Evolutionary conservation across 2,888 invertebrate genomes (phyloP), one percentile per base, ranked within the genome.

Genomic region (Mythimna vitellina): DNA sequence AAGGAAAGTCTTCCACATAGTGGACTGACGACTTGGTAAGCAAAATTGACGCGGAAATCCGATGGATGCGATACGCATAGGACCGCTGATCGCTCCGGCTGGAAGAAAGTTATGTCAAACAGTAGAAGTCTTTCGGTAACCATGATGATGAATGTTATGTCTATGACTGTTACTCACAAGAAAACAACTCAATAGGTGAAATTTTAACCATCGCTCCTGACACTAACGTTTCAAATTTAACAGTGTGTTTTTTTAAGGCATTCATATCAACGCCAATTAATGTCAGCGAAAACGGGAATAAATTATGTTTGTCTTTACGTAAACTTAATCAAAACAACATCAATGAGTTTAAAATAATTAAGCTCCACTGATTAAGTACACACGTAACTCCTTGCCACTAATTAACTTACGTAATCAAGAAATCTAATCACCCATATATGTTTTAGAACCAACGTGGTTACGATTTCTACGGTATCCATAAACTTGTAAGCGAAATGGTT

Each of bases 391-490:
- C n/a, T 54, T n/a, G 12, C 73, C 57, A 42, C 56, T 78, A 73
- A 79, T 78, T 67, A 73, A 78, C 12, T 67, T 61, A 73, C 51
- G 64, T 68, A 73, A 80, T 62, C 56, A 78, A 54, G 74, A 56
- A 78, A 67, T 61, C 46, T 57, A 79, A 65, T 57, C 61, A 73
- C 32, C 42, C 46, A 61, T 46, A 67, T 51, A 67, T 64, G 73
- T 78, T 67, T 64, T n/a, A 38, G 56, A 67, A n/a, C 14, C 25
- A 53, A 20, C 0, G 32, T 53, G 42, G 51, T 58, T 68, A 64
- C 63, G n/a, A 20, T 66, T 77, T 60, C 74, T 67, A 78, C 56
- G 67, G 77, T 57, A 67, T 78, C 80, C 58, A 35, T 38, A 42
- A 65, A 73, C 60, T 79, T 64, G 49, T 54, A 63, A 58, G 35